Base-by-base conservation (phyloP, 2,113 vertebrate species). In the Ceyx cyanopectus region DNA sequence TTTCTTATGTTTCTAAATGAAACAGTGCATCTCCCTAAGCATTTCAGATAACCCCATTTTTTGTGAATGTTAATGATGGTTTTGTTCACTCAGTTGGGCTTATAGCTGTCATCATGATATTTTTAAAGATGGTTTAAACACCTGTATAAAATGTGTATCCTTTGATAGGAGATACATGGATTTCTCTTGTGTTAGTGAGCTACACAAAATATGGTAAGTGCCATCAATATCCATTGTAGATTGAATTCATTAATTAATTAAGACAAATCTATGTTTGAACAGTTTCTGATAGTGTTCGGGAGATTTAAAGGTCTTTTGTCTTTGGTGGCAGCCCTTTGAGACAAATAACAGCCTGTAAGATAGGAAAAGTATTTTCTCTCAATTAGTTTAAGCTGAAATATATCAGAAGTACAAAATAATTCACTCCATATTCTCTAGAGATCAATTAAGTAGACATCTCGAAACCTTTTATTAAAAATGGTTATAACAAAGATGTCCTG, bases 361-460 rank as follows among this genome's bases (percentile, higher is more conserved):
- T 37, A 89, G 13, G 12, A 75, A 43, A 89, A 81, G 24, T 53
- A 53, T 90, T 94, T 87, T 68, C 45, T 53, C 30, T 53, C 62
- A 72, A 16, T 82, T 89, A 85, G 15, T 76, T 53, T 75, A 89
- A 81, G 29, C 22, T 75, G 62, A 93, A 91, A 80, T 94, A 69
- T 18, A 13, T 13, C 3, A 29, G 23, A 76, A 87, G 23, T 57
- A 87, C 45, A 46, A 87, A 87, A 78, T 79, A 87, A 90, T 80
- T 82, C 82, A 40, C 54, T 77, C 21, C 27, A 18, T 50, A 48
- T 69, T 85, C 88, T 85, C 76, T 21, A 66, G 79, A 88, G 88
- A 73, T 87, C 48, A 96, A 91, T 91, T 93, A 92, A 56, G 30
- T 60, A 75, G 27, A 84, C 94, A 27, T 75, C 57, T 63, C 68